Conservation (phyloP, 1,140 invertebrate species). For the Lepidurus packardi region DNA sequence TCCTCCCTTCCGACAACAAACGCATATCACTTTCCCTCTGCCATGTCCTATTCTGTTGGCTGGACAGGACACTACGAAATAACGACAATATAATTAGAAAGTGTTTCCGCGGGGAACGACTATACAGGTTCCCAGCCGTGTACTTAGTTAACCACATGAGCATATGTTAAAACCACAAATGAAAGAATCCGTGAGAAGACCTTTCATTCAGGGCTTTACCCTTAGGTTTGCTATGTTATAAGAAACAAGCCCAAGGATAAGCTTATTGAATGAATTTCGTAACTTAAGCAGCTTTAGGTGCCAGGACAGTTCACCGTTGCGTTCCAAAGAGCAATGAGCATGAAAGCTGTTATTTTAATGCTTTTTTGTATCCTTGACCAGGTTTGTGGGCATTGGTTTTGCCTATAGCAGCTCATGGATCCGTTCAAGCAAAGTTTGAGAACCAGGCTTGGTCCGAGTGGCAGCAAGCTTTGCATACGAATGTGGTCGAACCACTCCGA, state of each 20-base stretch:
- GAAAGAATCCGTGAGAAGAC: conserved; percentile 1
- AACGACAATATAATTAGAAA: not conserved
- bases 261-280: not conserved
- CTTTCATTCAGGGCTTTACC: not conserved
- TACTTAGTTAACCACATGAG: not conserved
- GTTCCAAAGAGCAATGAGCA: not conserved
- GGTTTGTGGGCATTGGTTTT: conserved; percentile 18
- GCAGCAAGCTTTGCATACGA: not conserved
- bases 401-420: conserved; percentile 1
- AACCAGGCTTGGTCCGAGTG: conserved; percentile 13
- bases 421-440: not conserved
- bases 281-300: not conserved
- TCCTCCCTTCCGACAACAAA: conserved; percentile 10
- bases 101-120: too few relatives aligned
- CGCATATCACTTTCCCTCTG: not conserved
- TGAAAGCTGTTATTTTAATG: not conserved
- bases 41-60: conserved; percentile 1
- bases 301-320: not conserved
- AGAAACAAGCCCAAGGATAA: not conserved
- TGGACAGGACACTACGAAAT: not conserved
- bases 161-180: not conserved
- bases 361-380: conserved; percentile 7
- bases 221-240: not conserved
- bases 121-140: too few relatives aligned
- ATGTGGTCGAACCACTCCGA: not conserved